These are phyloP conservation scores for Drosophila azteca DNA, from an alignment of 1,140 invertebrate genomes.

Conservation along the genomic window DNA sequence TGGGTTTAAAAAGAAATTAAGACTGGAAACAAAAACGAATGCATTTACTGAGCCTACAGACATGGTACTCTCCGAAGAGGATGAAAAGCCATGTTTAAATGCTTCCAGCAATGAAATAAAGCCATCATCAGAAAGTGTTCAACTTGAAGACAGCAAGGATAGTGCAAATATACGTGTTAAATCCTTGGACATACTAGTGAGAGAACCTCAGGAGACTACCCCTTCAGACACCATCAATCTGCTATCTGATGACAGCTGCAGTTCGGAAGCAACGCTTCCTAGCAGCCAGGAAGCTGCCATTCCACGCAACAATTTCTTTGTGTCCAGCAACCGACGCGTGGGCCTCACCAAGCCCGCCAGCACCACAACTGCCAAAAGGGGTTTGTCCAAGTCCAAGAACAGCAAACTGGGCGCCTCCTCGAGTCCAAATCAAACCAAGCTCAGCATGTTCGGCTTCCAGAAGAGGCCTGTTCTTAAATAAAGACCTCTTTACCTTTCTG, in stretches of 20 bases:
- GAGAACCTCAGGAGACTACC: not conserved
- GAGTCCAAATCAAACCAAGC: conserved; percentile 59
- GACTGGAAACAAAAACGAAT: conserved; percentile 13
- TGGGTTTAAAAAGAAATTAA: conserved; percentile 22
- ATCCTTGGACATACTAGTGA: conserved; percentile 6
- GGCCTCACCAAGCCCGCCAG: conserved; percentile 63
- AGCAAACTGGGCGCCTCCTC: conserved; percentile 23
- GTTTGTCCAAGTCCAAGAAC: conserved; percentile 25
- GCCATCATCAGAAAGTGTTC: too few relatives aligned
- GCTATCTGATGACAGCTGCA: conserved; percentile 55
- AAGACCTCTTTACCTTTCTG: conserved; percentile 10
- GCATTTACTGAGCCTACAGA: not conserved
- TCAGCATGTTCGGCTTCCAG: conserved; percentile 82
- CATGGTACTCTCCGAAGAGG: not conserved
- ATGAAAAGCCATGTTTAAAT: conserved; percentile 1
- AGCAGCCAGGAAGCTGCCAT: conserved; percentile 35
- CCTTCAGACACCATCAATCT: conserved; percentile 21
- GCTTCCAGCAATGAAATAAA: not conserved
- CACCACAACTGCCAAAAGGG: conserved; percentile 26
- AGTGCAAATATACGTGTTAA: conserved; percentile 10
- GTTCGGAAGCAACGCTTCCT: conserved; percentile 25
- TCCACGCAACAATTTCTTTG: conserved; percentile 24
- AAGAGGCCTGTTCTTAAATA: conserved; percentile 69
- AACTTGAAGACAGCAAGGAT: not conserved
- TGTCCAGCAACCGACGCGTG: conserved; percentile 30